phyloP scores from a whole-genome alignment of 1,140 invertebrate species.

The Trichomalopsis sarcophagae region DNA sequence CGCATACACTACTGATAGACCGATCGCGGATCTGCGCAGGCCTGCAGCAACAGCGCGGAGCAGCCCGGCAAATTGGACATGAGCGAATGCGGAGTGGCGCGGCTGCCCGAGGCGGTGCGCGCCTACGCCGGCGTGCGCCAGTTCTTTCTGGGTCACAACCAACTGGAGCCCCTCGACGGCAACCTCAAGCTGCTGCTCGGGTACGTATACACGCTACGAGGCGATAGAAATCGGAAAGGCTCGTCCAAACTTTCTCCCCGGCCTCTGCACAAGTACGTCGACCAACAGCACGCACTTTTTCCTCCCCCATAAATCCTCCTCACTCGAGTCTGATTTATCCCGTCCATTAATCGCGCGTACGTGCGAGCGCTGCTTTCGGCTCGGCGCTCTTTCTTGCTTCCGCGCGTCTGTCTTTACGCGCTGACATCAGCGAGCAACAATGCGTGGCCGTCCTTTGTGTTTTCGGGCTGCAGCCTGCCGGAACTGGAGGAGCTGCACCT shows the following conservation, averaged over 20 bases:
- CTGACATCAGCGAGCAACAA: too few relatives aligned
- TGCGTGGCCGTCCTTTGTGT: not conserved
- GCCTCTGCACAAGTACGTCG: too few relatives aligned
- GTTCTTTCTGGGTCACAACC: constrained; percentile 75
- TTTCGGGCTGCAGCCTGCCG: constrained; percentile 66
- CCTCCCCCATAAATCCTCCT: constrained; percentile 31
- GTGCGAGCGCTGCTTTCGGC: not conserved
- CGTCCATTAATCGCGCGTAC: constrained; percentile 44
- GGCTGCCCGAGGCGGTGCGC: constrained; percentile 68
- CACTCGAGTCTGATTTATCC: constrained; percentile 46
- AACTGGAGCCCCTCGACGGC: constrained; percentile 66
- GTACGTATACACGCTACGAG: constrained; percentile 54
- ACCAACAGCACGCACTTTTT: not conserved
- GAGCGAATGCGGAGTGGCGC: constrained; percentile 67
- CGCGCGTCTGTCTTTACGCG: not conserved
- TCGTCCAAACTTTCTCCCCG: too few relatives aligned
- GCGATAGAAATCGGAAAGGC: too few relatives aligned
- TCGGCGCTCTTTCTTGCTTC: not conserved
- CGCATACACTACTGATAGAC: not conserved
- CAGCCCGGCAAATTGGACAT: constrained; percentile 72
- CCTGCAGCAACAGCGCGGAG: constrained; percentile 52
- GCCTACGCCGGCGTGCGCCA: constrained; percentile 72
- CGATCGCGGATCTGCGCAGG: not conserved
- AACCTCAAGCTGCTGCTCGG: constrained; percentile 67
- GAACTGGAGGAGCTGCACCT: constrained; percentile 77